Percentiles rank a stretch among this genome's conserved stretches.
Conservation (phyloP, 2,888 invertebrate species). For the Megastigmus dorsalis region DNA sequence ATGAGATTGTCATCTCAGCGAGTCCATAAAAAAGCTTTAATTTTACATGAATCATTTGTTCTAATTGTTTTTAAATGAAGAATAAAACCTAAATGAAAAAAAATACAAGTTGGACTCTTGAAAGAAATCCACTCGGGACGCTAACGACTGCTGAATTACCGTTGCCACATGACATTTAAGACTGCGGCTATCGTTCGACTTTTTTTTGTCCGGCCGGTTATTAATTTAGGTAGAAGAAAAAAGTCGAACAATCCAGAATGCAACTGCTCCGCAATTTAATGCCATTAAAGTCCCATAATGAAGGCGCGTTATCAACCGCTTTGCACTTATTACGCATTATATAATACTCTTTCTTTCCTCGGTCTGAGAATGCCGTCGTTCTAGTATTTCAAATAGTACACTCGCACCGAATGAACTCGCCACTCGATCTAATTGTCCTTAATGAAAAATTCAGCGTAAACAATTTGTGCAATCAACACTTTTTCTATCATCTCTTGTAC, state of each 20-base stretch:
- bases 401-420: too few species aligned
- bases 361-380: too few species aligned
- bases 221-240: constrained; percentile 17
- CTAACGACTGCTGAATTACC: constrained; percentile 20
- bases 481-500: too few species aligned
- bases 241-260: constrained; percentile 1
- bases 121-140: not conserved
- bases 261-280: not conserved
- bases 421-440: too few species aligned
- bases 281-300: not conserved
- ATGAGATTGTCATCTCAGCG: not conserved
- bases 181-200: not conserved
- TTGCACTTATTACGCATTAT: too few species aligned
- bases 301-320: too few species aligned
- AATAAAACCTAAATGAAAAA: constrained; percentile 1
- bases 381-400: too few species aligned
- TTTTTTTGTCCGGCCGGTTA: not conserved
- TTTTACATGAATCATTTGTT: constrained; percentile 25
- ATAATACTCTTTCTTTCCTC: too few species aligned
- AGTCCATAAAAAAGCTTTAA: constrained; percentile 4
- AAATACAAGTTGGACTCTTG: not conserved
- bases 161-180: constrained; percentile 3
- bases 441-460: too few species aligned
- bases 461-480: too few species aligned
- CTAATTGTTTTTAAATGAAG: constrained; percentile 25